Conservation (phyloP, 30 jellyfish, hydroid and myxozoan species). For the Cassiopea andromeda region DNA sequence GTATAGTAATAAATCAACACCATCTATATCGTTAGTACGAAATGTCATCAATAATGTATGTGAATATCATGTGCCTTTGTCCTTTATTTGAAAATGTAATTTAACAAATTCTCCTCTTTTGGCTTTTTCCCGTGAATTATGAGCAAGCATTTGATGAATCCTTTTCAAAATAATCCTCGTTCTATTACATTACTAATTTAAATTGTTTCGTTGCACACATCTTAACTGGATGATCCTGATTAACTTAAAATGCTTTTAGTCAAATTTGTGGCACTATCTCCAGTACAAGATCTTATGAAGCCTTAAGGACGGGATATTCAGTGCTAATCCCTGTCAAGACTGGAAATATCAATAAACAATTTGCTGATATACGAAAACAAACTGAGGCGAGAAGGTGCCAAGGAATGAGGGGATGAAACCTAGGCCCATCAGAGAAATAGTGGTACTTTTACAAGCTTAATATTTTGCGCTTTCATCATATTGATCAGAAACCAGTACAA, state of each 20-base stretch:
- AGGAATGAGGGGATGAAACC: not conserved
- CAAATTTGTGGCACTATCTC: slow-evolving; percentile 17
- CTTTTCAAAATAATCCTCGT: not conserved
- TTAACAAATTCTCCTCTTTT: not conserved
- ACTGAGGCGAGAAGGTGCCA: not conserved
- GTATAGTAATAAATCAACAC: not conserved
- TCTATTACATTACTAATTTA: slow-evolving; percentile 18
- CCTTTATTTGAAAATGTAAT: not conserved
- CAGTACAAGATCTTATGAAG: not conserved
- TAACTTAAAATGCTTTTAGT: slow-evolving; percentile 5
- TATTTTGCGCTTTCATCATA: too few species aligned
- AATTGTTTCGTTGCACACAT: slow-evolving; percentile 27
- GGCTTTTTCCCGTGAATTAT: slow-evolving; percentile 14
- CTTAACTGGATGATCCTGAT: slow-evolving; percentile 23
- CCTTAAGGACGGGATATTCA: not conserved
- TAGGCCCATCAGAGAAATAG: not conserved
- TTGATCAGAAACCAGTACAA: too few species aligned
- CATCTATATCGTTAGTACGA: not conserved
- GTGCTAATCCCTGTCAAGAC: not conserved
- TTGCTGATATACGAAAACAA: not conserved
- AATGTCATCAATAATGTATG: not conserved
- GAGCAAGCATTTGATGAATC: slow-evolving; percentile 5
- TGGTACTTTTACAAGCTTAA: too few species aligned
- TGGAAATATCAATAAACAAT: not conserved
- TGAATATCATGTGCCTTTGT: slow-evolving; percentile 6